phyloP scores from a whole-genome alignment of 1,140 invertebrate genomes.

The Drosophila yakuba region DNA sequence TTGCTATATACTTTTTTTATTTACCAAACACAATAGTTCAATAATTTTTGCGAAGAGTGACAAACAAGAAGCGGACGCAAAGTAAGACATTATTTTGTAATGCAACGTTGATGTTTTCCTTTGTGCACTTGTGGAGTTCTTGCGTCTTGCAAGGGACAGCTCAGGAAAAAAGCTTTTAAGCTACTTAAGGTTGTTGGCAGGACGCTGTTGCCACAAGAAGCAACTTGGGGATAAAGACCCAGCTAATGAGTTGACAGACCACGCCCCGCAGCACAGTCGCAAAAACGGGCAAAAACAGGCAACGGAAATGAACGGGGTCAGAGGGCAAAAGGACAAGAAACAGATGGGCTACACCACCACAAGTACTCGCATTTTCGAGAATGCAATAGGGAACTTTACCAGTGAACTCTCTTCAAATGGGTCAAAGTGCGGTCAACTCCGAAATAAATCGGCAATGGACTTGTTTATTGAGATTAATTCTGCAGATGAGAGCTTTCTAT shows the following conservation, averaged over 20 bases:
- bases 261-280: slow-evolving; percentile 16
- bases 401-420: slow-evolving; percentile 14
- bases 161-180: slow-evolving; percentile 37
- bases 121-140: not conserved
- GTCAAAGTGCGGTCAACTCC: slow-evolving; percentile 5
- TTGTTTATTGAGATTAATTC: too few species aligned
- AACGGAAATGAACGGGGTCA: not conserved
- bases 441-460: not conserved
- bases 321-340: slow-evolving; percentile 1
- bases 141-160: slow-evolving; percentile 12
- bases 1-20: too few species aligned
- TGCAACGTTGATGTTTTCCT: slow-evolving; percentile 14
- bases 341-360: slow-evolving; percentile 12
- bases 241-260: slow-evolving; percentile 44
- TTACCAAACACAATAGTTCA: not conserved
- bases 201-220: not conserved
- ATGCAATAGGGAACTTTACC: not conserved
- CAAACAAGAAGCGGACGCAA: not conserved
- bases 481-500: too few species aligned
- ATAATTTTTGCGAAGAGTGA: not conserved
- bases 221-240: slow-evolving; percentile 7
- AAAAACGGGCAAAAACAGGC: not conserved
- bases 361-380: not conserved
- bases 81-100: slow-evolving; percentile 24
- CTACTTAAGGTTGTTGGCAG: slow-evolving; percentile 22